phyloP scores from a whole-genome alignment of 2,797 vertebrate species.

The Erithacus rubecula region DNA sequence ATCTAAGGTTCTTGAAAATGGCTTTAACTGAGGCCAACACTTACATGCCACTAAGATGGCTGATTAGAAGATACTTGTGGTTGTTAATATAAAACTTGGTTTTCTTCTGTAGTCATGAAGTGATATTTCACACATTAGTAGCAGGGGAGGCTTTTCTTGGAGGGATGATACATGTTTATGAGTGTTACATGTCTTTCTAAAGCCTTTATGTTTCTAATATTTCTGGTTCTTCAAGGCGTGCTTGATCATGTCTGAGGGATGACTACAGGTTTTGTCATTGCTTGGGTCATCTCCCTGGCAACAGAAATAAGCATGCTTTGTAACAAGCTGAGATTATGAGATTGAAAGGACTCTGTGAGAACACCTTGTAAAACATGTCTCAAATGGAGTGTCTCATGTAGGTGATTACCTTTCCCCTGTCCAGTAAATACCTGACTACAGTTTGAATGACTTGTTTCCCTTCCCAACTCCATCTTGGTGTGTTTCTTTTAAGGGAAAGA shows the following conservation, averaged over 20 bases:
- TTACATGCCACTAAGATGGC: neutral
- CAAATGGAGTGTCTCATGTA: neutral
- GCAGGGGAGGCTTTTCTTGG: neutral
- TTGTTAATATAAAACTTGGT: neutral
- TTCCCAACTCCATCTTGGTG: neutral
- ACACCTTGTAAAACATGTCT: conserved; percentile 20
- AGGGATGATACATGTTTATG: neutral
- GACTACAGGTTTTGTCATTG: conserved; percentile 17
- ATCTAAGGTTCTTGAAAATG: neutral
- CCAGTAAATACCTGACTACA: neutral
- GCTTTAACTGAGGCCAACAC: neutral
- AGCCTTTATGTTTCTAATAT: conserved; percentile 19
- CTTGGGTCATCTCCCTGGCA: conserved; percentile 49
- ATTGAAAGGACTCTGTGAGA: conserved; percentile 9
- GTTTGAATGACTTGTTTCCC: neutral
- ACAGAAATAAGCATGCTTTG: conserved; percentile 19
- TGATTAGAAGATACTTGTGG: neutral
- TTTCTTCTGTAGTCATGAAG: neutral
- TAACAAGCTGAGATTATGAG: conserved; percentile 3
- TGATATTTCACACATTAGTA: neutral
- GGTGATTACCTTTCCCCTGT: neutral
- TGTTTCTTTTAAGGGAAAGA: neutral
- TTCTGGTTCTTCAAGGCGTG: conserved; percentile 65
- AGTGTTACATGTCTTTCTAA: neutral
- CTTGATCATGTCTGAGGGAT: conserved; percentile 39